Percentiles rank a stretch among this genome's conserved stretches.
Conservation (phyloP, 2,888 invertebrate species). For the Notodonta ziczac region DNA sequence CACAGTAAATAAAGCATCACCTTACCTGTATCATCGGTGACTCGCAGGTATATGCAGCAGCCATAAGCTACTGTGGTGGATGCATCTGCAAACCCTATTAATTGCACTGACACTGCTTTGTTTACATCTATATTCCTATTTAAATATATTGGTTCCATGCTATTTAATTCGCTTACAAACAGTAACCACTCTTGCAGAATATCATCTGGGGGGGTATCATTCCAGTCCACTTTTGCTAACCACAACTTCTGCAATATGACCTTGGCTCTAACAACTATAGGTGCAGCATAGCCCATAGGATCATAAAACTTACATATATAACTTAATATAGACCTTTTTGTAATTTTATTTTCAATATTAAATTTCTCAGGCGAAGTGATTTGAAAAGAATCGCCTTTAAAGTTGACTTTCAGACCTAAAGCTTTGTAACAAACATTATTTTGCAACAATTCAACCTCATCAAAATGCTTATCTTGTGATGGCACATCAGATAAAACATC, state of each 20-base stretch:
- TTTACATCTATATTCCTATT: neutral
- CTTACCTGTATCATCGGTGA: conserved; percentile 16
- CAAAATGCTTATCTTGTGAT: conserved; percentile 9
- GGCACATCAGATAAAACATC: conserved; percentile 9
- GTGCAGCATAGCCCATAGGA: conserved; percentile 20
- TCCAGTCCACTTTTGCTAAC: conserved; percentile 1
- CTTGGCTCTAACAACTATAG: conserved; percentile 20
- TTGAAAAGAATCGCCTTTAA: conserved; percentile 8
- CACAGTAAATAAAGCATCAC: conserved; percentile 9
- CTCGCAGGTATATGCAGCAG: conserved; percentile 22
- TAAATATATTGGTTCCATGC: neutral
- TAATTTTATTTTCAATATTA: conserved; percentile 5
- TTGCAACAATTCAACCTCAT: conserved; percentile 15
- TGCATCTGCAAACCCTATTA: conserved; percentile 24
- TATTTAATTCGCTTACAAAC: neutral
- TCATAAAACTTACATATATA: conserved; percentile 26
- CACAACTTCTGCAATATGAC: conserved; percentile 25
- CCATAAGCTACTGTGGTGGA: conserved; percentile 15
- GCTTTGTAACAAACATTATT: conserved; percentile 18
- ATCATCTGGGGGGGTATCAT: neutral
- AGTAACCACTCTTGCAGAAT: neutral
- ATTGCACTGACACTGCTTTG: conserved; percentile 8
- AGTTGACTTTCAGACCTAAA: conserved; percentile 14
- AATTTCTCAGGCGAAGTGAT: conserved; percentile 10
- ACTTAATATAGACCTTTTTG: conserved; percentile 23